Base-by-base conservation (phyloP, 1,140 invertebrate genomes). In the Dufourea novaeangliae region DNA sequence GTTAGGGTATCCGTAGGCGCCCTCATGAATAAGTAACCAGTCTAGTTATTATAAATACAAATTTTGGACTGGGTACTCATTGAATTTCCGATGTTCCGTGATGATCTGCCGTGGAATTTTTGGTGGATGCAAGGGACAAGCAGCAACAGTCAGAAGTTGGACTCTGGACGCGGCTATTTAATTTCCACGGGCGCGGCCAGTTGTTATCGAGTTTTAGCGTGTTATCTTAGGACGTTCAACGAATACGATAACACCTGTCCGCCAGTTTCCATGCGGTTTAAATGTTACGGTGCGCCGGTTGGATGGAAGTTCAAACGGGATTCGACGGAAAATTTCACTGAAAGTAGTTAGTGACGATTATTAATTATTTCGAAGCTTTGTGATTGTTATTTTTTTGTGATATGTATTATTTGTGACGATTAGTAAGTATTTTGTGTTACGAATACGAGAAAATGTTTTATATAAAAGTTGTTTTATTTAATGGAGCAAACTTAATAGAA, bases 1-100 rank as follows among this genome's bases (percentile, higher is more conserved):
- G 0, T 44, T n/a, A n/a, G n/a, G n/a, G 25, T 22, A 52, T 52
- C n/a, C 52, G 71, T 14, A 34, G 25, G 12, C 17, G 56, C 10
- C 22, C 25, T 66, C 54, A 52, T 71, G 76, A 83, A 83, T 83
- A 76, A 52, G 39, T 71, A 76, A 83, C 32, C 32, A 37, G 25
- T 10, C 6, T 32, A 12, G 25, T 41, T 46, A 41, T 54, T 61
- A 52, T 22, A 62, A 44, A 37, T 71, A 56, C n/a, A 12, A 44
- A 57, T 44, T 39, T 64, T 11, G 50, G 17, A 10, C n/a, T 6
- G 57, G 0, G 20, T 3, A 2, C 17, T 20, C 5, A 57, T 20
- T 8, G 37, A 27, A 27, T 17, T 25, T 72, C 1, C 5, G 29
- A 22, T 56, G 11, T 41, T 1, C 12, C 17, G n/a, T 14, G 39